Base-by-base conservation (phyloP, 2,113 vertebrate genomes). In the Anseranas semipalmata region DNA sequence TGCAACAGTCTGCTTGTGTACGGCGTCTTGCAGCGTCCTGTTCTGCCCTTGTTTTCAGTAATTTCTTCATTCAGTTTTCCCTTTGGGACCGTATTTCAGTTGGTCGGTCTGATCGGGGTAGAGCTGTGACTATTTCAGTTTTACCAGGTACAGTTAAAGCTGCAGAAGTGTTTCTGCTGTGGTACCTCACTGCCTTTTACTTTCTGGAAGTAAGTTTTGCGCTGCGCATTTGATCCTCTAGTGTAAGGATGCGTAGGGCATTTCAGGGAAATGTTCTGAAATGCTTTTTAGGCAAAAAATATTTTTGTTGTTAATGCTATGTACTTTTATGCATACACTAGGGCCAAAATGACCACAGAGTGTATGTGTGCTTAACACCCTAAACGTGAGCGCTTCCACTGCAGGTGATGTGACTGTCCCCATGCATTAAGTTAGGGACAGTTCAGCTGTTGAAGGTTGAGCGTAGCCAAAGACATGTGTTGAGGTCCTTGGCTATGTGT, bases 401-500 rank as follows among this genome's bases (percentile, higher is more conserved):
- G 55, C 79, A 25, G 39, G 32, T 53, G 55, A 30, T 68, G 22
- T 43, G 37, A 59, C 32, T 4, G 0, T 89, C 86, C 56, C 3
- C 28, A 7, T 30, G 15, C 14, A 3, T 48, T 53, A 45, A 53
- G 45, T 73, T 48, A 70, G 67, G 66, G 62, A 65, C 48, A 53
- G 4, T 82, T 28, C 41, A 13, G 14, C 39, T 58, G 41, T 18
- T 81, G 93, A 17, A 82, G 53, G 56, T 60, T 66, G 59, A 62
- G 16, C 2, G 1, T 30, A 39, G 39, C 66, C 58, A 65, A 8
- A 3, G 4, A 58, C 15, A 12, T 0, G 0, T 1, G 22, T 41
- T 65, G 62, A 37, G 46, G 33, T 37, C 46, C 37, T 84, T 27
- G 5, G 33, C 70, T 85, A 0, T 10, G 25, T 22, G 2, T 35